A percentile compares a stretch with the other conserved stretches of the same genome.
Evolutionary conservation across 2,797 vertebrate species (phyloP).

Genomic region (Protosalanx chinensis): DNA sequence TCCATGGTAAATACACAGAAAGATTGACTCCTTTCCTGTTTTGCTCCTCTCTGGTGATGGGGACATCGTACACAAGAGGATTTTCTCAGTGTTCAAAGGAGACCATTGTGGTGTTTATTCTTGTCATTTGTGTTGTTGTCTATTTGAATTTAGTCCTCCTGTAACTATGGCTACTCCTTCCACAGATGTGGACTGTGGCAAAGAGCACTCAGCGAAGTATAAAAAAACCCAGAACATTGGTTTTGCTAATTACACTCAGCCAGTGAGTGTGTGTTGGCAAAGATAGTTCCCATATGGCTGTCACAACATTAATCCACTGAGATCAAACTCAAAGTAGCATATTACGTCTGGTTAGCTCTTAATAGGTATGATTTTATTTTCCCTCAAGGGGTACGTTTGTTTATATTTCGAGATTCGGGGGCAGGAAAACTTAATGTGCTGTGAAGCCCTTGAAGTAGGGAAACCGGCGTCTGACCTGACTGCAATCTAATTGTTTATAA

Average conservation of each 20-base stretch:
- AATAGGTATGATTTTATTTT: neutral
- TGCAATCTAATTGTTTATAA: neutral
- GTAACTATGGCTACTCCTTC: neutral
- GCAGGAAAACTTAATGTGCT: neutral
- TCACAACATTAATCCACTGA: neutral
- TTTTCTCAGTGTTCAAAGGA: too few relatives aligned
- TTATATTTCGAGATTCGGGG: neutral
- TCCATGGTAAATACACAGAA: constrained; percentile 35
- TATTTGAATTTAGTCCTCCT: neutral
- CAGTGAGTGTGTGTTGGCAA: neutral
- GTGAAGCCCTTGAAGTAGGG: neutral
- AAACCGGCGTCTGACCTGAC: neutral
- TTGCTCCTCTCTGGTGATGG: constrained; percentile 20
- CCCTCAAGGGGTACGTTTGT: neutral
- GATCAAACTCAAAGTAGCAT: neutral
- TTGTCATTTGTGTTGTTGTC: too few relatives aligned
- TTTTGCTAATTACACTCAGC: neutral
- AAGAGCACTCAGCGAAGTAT: neutral
- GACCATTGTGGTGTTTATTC: too few relatives aligned
- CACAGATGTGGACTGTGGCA: neutral
- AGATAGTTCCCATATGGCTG: neutral
- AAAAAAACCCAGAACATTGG: neutral
- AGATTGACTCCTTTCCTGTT: constrained; percentile 57
- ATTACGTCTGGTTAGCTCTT: neutral
- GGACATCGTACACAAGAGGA: too few relatives aligned